Evolutionary conservation across 2,113 vertebrate species (phyloP).

Genomic region (Falcunculus frontatus): DNA sequence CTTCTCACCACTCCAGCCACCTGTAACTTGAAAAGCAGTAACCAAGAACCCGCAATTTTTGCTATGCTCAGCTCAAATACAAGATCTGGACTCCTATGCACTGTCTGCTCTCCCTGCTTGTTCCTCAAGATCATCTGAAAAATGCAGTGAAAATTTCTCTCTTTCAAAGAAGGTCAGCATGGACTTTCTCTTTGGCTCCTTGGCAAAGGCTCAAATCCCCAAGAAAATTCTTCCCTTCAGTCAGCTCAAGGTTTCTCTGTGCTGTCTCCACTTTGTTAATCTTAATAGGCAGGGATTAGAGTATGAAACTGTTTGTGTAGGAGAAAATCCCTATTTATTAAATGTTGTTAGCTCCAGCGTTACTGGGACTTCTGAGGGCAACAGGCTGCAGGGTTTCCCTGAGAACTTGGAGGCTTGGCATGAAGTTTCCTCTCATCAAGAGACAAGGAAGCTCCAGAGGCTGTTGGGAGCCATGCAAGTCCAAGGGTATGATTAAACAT

Average conservation of each 20-base stretch:
- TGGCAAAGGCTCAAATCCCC: conserved; percentile 54
- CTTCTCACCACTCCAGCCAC: not conserved
- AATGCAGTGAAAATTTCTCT: not conserved
- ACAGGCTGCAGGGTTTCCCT: not conserved
- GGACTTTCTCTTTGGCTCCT: conserved; percentile 38
- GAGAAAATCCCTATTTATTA: conserved; percentile 46
- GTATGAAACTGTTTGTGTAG: conserved; percentile 7
- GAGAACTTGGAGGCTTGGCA: not conserved
- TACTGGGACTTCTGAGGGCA: not conserved
- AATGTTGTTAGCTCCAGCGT: not conserved
- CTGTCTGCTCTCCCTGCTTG: not conserved
- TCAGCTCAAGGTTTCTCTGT: conserved; percentile 32
- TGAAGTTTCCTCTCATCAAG: not conserved
- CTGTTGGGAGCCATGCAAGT: fast-evolving
- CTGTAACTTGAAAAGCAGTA: not conserved
- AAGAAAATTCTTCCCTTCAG: conserved; percentile 44
- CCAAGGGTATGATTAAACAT: not conserved
- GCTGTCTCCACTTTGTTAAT: conserved; percentile 24
- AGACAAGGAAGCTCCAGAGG: not conserved
- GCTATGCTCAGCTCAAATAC: not conserved
- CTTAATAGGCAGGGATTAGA: conserved; percentile 22
- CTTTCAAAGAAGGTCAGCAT: conserved; percentile 36
- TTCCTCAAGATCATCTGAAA: conserved; percentile 1
- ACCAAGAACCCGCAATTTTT: not conserved
- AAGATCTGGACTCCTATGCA: not conserved